Evolutionary conservation across 2,888 invertebrate genomes (phyloP), one percentile per base, ranked within the genome.

Genomic region (Augiades crinisus): DNA sequence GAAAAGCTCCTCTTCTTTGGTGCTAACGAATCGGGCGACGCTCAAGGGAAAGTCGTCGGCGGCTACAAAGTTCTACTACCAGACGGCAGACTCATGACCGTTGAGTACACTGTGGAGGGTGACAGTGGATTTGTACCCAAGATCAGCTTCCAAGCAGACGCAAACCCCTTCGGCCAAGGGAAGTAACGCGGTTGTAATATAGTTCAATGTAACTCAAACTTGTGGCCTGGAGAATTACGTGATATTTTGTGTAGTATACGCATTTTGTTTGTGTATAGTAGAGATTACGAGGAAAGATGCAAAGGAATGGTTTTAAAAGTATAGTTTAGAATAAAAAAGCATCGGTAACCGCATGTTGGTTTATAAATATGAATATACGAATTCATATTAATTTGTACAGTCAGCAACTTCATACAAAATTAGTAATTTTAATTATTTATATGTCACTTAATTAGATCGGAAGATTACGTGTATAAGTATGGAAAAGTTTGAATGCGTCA

Each of bases 71-170:
- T 94, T 1, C 87, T 92, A 58, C 82, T 94, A 8, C 93, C 95
- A 2, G 94, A 94, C 68, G 94, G 94, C 27, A 85, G 94, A 55
- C 90, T 94, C 27, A 94, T 94, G 94, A 93, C 92, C 0, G 94
- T 95, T 0, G 92, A 93, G 56, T 94, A 94, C 70, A 91, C 91
- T 1, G 94, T 94, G 0, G 93, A 94, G 61, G 93, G 92, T 5
- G 92, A 94, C 57, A 93, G 92, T 56, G 95, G 95, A 3, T 95
- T 93, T 67, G 93, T 94, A 1, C 94, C 94, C 19, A 93, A 91
- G 71, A 92, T 94, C 59, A 91, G 91, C 37, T 94, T 92, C 68
- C 91, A 91, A 63, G 91, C 92, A 44, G 91, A 91, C 71, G 91
- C 91, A n/a, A 92, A 85, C 63, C 92, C 92, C 22, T 90, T 92